These are phyloP conservation scores for Phymastichus coffea DNA, from an alignment of 1,140 invertebrate species.

Conservation along the genomic window DNA sequence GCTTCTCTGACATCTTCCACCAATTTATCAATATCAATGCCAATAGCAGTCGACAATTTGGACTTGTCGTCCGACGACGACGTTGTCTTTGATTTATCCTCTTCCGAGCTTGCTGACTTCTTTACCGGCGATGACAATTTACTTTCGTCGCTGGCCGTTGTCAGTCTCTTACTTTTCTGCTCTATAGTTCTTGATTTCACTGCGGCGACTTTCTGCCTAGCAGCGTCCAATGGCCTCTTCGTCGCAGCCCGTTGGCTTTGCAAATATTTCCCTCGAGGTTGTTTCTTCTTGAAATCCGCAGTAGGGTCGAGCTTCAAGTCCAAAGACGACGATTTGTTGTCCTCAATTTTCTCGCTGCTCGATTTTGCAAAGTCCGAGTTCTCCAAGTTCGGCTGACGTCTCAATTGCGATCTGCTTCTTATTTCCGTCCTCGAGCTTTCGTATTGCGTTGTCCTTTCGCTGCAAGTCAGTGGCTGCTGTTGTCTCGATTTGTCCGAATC, in stretches of 20 bases:
- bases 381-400: constrained; percentile 32
- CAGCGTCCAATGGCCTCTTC: background rate
- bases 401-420: constrained; percentile 27
- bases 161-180: background rate
- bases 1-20: constrained; percentile 9
- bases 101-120: background rate
- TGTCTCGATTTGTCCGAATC: constrained; percentile 37
- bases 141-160: constrained; percentile 1
- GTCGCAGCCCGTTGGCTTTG: background rate
- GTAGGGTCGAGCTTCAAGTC: constrained; percentile 1
- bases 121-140: background rate
- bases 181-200: constrained; percentile 2
- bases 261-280: background rate
- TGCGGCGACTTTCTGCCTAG: constrained; percentile 3
- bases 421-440: constrained; percentile 21
- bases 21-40: constrained; percentile 7
- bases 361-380: constrained; percentile 4
- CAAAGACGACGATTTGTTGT: background rate
- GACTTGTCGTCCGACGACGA: background rate
- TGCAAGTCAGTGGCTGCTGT: constrained; percentile 28
- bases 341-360: constrained; percentile 1
- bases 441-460: constrained; percentile 30
- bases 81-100: constrained; percentile 2
- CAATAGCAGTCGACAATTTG: too few species aligned
- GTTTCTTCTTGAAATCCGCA: background rate